These are phyloP conservation scores for Formica exsecta DNA, from an alignment of 1,140 invertebrate genomes.

Conservation along the genomic window DNA sequence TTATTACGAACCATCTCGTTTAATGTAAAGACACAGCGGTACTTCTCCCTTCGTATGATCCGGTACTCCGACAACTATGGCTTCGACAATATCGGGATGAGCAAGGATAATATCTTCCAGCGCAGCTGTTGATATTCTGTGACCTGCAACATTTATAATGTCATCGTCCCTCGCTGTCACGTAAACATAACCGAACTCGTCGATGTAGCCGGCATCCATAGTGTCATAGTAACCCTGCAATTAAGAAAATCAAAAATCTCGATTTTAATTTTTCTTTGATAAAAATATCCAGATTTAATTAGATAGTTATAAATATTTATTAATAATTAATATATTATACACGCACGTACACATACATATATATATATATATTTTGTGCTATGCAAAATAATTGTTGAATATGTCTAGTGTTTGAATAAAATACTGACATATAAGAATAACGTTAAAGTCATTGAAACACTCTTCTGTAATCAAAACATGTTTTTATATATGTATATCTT, in stretches of 20 bases:
- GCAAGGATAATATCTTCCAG: constrained; percentile 95
- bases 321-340: no score
- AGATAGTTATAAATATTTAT: neutral
- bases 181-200: constrained; percentile 94
- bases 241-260: neutral
- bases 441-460: no score
- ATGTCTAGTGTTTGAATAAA: no score
- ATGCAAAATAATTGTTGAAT: no score
- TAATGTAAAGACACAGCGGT: constrained; percentile 94
- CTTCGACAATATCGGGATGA: constrained; percentile 93
- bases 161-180: constrained; percentile 97
- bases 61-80: constrained; percentile 95
- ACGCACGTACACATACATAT: no score
- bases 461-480: no score
- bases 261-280: neutral
- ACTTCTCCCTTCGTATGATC: constrained; percentile 96
- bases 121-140: constrained; percentile 94
- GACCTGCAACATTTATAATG: constrained; percentile 98
- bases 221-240: constrained; percentile 97
- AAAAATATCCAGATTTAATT: neutral
- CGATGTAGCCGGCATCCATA: constrained; percentile 96
- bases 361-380: no score
- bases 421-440: no score
- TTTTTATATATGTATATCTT: no score
- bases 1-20: constrained; percentile 83